phyloP scores from a whole-genome alignment of 2,797 vertebrate genomes.

The Merluccius polli region DNA sequence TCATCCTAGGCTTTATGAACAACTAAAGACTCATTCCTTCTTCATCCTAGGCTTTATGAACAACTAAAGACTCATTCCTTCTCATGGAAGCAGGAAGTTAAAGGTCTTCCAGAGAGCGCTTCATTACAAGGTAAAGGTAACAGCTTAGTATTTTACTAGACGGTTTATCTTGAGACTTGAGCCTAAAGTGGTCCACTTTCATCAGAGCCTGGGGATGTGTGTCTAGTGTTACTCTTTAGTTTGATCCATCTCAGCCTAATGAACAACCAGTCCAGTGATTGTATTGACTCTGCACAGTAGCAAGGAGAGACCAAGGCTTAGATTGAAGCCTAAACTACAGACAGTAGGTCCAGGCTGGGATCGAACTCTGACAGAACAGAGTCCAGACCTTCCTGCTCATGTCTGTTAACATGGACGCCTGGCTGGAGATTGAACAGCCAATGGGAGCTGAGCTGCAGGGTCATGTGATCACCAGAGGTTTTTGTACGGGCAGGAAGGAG shows the following conservation, averaged over 20 bases:
- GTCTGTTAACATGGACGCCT: not conserved
- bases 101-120: not conserved
- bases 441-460: not conserved
- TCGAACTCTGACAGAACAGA: not conserved
- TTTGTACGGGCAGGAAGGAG: conserved; percentile 26
- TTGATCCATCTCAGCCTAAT: not conserved
- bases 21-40: not conserved
- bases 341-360: not conserved
- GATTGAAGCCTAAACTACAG: not conserved
- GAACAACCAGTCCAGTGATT: not conserved
- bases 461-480: conserved; percentile 6
- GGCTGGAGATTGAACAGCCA: not conserved
- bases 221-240: not conserved
- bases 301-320: not conserved
- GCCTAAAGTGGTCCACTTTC: not conserved
- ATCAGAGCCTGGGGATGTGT: not conserved
- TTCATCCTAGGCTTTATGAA: not conserved
- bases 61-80: not conserved
- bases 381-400: not conserved
- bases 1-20: no score
- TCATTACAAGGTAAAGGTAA: not conserved
- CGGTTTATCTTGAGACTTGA: not conserved
- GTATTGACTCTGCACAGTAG: not conserved
- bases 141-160: not conserved
- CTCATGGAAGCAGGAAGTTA: not conserved